Evolutionary conservation across 2,113 vertebrate genomes (phyloP).

Genomic region (Cisticola juncidis): DNA sequence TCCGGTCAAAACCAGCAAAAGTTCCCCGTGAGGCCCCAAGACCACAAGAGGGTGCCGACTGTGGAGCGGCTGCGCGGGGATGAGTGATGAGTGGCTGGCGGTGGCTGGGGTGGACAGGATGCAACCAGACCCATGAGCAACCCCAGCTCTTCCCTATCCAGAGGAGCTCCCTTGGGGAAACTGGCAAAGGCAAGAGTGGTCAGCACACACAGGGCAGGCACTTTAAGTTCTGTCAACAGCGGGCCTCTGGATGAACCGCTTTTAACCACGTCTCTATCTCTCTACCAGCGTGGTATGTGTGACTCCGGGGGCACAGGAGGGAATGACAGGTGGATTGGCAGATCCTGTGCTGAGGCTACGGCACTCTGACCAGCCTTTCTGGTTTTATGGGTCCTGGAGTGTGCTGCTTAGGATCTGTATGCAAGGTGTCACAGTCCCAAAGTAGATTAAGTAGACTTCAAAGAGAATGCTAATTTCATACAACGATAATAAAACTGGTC

Average conservation of each 20-base stretch:
- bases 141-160: neutral
- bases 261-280: neutral
- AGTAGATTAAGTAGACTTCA: neutral
- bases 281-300: rapidly evolving
- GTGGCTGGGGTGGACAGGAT: neutral
- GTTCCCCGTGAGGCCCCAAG: neutral
- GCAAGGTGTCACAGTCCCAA: neutral
- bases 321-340: rapidly evolving
- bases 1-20: neutral
- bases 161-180: neutral
- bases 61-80: rapidly evolving
- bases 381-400: neutral
- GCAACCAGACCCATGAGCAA: neutral
- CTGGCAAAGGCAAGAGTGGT: neutral
- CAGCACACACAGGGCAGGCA: neutral
- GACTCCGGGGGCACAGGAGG: neutral
- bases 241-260: neutral
- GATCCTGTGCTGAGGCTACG: neutral
- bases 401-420: neutral
- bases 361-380: neutral
- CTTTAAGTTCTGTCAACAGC: neutral
- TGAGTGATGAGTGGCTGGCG: rapidly evolving
- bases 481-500: neutral
- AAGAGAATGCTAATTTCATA: neutral
- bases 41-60: neutral